A percentile compares a stretch with the other conserved stretches of the same genome.
Evolutionary conservation across 2,113 vertebrate species (phyloP).

Genomic region (Ginglymostoma cirratum): DNA sequence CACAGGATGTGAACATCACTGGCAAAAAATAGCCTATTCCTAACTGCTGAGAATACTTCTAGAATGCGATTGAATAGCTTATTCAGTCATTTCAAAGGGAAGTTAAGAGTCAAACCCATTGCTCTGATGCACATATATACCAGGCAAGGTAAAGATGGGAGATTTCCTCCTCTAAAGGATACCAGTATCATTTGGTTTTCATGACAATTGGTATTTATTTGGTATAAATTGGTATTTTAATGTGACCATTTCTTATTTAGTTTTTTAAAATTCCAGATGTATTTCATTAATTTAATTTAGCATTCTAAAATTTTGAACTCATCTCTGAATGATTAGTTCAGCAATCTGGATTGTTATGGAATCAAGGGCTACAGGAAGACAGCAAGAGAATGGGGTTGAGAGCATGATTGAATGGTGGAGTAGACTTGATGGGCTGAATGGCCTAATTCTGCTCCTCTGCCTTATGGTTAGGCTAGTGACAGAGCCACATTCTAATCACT

Average conservation of each 20-base stretch:
- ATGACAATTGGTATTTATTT: background rate
- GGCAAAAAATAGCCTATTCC: background rate
- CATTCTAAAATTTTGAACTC: background rate
- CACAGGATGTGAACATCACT: background rate
- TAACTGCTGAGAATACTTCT: background rate
- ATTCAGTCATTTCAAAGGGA: background rate
- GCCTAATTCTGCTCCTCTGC: too few relatives aligned
- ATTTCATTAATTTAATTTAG: background rate
- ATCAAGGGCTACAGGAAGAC: too few relatives aligned
- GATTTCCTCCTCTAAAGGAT: background rate
- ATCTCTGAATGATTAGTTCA: background rate
- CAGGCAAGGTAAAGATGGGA: background rate
- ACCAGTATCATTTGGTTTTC: background rate
- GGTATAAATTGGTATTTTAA: too few relatives aligned
- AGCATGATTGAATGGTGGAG: too few relatives aligned
- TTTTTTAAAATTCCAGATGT: background rate
- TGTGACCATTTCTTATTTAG: background rate
- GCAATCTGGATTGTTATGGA: background rate
- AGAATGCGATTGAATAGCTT: background rate
- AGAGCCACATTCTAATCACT: too few relatives aligned
- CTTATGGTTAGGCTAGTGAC: too few relatives aligned
- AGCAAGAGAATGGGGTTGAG: too few relatives aligned
- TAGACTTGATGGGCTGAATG: too few relatives aligned
- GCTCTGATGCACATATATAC: background rate
- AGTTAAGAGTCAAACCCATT: background rate